Evolutionary conservation across 2,797 vertebrate genomes (phyloP).

Genomic region (Arrhamphus sclerolepis): DNA sequence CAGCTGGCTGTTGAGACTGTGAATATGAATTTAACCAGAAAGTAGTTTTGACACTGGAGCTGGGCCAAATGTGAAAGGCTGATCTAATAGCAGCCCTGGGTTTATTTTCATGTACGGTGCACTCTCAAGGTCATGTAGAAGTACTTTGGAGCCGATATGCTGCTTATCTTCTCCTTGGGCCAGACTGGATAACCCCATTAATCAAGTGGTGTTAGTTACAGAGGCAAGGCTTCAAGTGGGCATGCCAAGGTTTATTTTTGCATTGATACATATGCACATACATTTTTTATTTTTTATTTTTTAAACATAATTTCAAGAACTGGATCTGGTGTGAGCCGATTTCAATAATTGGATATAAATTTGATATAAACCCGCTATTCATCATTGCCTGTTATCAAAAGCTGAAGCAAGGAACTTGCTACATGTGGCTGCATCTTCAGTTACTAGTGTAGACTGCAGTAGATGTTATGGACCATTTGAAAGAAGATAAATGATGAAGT

Average conservation of each 20-base stretch:
- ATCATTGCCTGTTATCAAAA: slow-evolving; percentile 17
- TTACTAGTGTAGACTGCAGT: slow-evolving; percentile 32
- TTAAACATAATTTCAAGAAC: slow-evolving; percentile 61
- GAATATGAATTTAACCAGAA: slow-evolving; percentile 48
- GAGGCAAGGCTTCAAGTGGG: slow-evolving; percentile 43
- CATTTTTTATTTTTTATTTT: slow-evolving; percentile 53
- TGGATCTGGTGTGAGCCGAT: slow-evolving; percentile 18
- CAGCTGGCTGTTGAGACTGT: slow-evolving; percentile 36
- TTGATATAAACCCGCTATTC: slow-evolving; percentile 8
- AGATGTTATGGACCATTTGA: slow-evolving; percentile 38
- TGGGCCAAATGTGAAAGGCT: slow-evolving; percentile 63
- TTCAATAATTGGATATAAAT: slow-evolving; percentile 19
- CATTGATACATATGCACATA: slow-evolving; percentile 74
- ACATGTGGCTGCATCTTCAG: slow-evolving; percentile 35
- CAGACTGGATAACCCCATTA: slow-evolving; percentile 69
- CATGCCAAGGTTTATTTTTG: slow-evolving; percentile 67
- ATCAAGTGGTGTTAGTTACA: slow-evolving; percentile 74
- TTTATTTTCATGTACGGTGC: slow-evolving; percentile 72
- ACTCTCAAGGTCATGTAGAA: slow-evolving; percentile 74
- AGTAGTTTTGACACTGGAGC: slow-evolving; percentile 59
- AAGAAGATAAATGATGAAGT: slow-evolving; percentile 70
- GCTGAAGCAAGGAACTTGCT: slow-evolving; percentile 4
- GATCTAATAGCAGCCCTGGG: slow-evolving; percentile 69
- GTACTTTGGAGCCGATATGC: slow-evolving; percentile 60
- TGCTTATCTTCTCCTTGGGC: slow-evolving; percentile 77